Base-by-base conservation (phyloP, 1,140 invertebrate genomes). In the Drosophila suzukii region DNA sequence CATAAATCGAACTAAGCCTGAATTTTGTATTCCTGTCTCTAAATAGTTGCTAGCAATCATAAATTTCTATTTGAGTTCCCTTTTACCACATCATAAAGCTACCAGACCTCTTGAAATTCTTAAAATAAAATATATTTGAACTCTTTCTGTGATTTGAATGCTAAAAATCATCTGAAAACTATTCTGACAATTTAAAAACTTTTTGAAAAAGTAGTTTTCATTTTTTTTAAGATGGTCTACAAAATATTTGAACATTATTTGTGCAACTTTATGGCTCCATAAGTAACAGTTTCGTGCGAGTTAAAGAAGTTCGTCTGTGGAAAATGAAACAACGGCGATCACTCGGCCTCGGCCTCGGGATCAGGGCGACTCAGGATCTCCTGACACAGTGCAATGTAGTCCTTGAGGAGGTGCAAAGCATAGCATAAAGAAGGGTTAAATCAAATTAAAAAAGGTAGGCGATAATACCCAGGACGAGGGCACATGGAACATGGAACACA, bases 301-400 rank as follows among this genome's bases (percentile, higher is more conserved):
- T 41, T n/a, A 27, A 32, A 17, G 32, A 17, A 68, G 32, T 47
- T 70, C 34, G 44, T 49, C 17, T 49, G 50, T 15, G 46, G 41
- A 68, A 49, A 71, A 32, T n/a, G 15, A 47, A 10, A 20, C 6
- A 49, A 54, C 66, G 17, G 20, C 38, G 41, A 51, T 56, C 51
- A 84, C 63, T 89, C 84, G 59, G 81, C 90, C 49, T 91, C 91
- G 27, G 90, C 90, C 55, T 91, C 90, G 30, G 91, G 91, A 83
- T 91, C 91, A 43, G 91, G 91, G 53, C 91, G 90, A 76, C 91
- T 91, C 65, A 91, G 56, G 62, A 91, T 91, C 82, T 91, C 91
- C 81, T 91, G 91, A 79, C 91, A 91, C 39, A 91, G 90, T 65
- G 91, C 91, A 83, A 91, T 91, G 67, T 91, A 91, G 75, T 91